phyloP scores from a whole-genome alignment of 2,888 invertebrate species.

The Noctua janthe region DNA sequence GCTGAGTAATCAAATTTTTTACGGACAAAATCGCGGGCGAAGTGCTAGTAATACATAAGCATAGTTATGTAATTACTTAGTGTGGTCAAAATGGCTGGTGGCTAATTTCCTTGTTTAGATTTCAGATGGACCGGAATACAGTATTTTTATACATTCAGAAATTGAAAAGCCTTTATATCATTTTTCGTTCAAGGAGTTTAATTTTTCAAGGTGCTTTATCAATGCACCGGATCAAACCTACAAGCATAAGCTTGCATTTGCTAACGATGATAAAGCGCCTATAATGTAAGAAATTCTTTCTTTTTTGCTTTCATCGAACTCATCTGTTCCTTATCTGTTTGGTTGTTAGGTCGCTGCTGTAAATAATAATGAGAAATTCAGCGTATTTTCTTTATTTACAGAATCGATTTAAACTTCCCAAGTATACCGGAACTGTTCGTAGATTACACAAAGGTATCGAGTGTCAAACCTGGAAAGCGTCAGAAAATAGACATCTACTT shows the following conservation, averaged over 20 bases:
- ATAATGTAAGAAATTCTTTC: slow-evolving; percentile 74
- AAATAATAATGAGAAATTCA: background rate
- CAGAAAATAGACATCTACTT: slow-evolving; percentile 89
- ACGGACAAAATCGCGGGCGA: no score
- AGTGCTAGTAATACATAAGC: background rate
- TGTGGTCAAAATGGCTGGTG: background rate
- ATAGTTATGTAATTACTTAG: background rate
- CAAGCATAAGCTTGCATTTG: slow-evolving; percentile 83
- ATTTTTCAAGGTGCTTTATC: slow-evolving; percentile 92
- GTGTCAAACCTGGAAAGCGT: slow-evolving; percentile 83
- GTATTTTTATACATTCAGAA: slow-evolving; percentile 89
- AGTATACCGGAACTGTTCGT: slow-evolving; percentile 88
- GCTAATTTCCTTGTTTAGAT: slow-evolving; percentile 85
- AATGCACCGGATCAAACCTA: slow-evolving; percentile 87
- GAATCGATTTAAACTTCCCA: slow-evolving; percentile 88
- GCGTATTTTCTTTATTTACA: slow-evolving; percentile 72
- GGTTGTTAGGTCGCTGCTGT: background rate
- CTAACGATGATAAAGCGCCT: slow-evolving; percentile 80
- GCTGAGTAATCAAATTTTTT: no score
- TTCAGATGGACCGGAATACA: slow-evolving; percentile 92
- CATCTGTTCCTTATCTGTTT: background rate
- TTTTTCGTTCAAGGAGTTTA: slow-evolving; percentile 91
- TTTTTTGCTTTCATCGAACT: background rate
- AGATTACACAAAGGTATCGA: slow-evolving; percentile 80
- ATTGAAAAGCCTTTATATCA: slow-evolving; percentile 90